phyloP scores from a whole-genome alignment of 2,797 vertebrate genomes.

The Hyperoplus immaculatus region DNA sequence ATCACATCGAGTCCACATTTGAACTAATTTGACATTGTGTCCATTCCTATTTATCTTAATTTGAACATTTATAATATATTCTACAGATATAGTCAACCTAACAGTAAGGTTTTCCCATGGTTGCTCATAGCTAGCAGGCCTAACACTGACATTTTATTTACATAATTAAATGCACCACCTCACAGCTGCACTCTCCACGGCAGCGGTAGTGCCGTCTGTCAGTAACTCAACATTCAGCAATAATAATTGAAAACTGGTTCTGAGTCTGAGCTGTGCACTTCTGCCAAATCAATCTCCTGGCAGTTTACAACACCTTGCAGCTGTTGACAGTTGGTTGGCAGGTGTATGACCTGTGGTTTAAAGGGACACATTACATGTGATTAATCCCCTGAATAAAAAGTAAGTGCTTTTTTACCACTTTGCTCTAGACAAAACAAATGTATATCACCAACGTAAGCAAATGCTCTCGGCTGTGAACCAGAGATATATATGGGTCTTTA shows the following conservation, averaged over 20 bases:
- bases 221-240: slow-evolving; percentile 28
- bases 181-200: slow-evolving; percentile 15
- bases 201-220: slow-evolving; percentile 16
- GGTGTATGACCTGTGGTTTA: slow-evolving; percentile 43
- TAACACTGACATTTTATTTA: slow-evolving; percentile 12
- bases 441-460: slow-evolving; percentile 11
- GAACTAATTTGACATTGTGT: slow-evolving; percentile 8
- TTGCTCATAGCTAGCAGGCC: background rate
- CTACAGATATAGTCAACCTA: background rate
- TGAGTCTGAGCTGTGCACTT: slow-evolving; percentile 34
- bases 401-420: slow-evolving; percentile 40
- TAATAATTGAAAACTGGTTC: slow-evolving; percentile 39
- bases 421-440: slow-evolving; percentile 22
- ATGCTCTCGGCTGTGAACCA: slow-evolving; percentile 15
- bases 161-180: slow-evolving; percentile 14
- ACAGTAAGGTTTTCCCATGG: background rate
- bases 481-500: slow-evolving; percentile 12
- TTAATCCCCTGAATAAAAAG: slow-evolving; percentile 49
- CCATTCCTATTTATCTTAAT: background rate
- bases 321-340: slow-evolving; percentile 62
- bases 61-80: background rate
- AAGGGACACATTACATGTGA: slow-evolving; percentile 50
- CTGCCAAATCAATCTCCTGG: slow-evolving; percentile 50
- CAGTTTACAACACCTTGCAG: slow-evolving; percentile 41
- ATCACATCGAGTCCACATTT: background rate